A percentile compares a stretch with the other conserved stretches of the same genome.
These are phyloP conservation scores for Charadrius vociferus DNA, from an alignment of 2,113 vertebrate genomes.

Conservation along the genomic window DNA sequence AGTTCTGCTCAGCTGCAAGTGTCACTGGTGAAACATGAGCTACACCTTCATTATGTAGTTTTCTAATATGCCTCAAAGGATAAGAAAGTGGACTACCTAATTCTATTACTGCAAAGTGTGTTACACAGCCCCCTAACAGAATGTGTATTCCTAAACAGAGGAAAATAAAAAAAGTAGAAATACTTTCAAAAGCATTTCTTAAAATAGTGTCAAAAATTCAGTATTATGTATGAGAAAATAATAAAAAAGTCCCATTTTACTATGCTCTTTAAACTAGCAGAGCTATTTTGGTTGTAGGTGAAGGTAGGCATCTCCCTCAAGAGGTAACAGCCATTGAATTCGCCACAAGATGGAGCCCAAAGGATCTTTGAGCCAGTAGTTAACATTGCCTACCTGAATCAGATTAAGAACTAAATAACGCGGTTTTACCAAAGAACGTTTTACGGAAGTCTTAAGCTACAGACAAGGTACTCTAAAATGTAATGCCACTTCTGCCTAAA, in stretches of 20 bases:
- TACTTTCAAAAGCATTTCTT: background rate
- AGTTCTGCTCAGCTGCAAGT: background rate
- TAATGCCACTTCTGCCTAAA: background rate
- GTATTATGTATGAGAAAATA: background rate
- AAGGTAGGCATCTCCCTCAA: background rate
- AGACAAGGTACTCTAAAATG: background rate
- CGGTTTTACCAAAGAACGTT: background rate
- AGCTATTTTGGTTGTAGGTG: background rate
- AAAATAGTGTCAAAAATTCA: background rate
- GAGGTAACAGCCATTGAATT: background rate
- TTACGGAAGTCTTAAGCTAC: background rate
- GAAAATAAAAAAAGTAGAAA: accelerated
- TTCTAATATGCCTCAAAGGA: background rate
- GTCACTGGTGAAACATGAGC: background rate
- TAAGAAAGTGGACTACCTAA: background rate
- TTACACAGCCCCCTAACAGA: background rate
- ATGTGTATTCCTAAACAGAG: background rate
- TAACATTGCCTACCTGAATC: background rate
- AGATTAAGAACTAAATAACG: background rate
- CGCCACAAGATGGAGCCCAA: constrained; percentile 51
- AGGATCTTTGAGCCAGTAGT: background rate
- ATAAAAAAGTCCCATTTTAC: background rate
- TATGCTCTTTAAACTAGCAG: background rate
- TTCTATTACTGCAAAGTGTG: background rate
- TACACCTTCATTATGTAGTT: background rate